Percentiles rank a stretch among this genome's conserved stretches.
These are phyloP conservation scores for Griposia aprilina DNA, from an alignment of 2,888 invertebrate species.

Conservation along the genomic window DNA sequence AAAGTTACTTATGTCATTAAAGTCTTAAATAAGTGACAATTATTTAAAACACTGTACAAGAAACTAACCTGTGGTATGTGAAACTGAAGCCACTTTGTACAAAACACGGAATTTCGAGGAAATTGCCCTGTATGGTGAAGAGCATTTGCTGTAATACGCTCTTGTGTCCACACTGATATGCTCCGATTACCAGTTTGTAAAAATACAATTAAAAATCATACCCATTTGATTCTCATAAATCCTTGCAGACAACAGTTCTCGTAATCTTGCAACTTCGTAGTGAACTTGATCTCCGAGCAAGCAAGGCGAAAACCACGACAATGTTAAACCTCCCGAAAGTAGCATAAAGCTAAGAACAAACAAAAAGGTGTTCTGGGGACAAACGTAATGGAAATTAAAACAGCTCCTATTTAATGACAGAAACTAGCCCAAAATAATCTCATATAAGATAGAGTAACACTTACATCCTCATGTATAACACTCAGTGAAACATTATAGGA, in stretches of 20 bases:
- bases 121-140: background rate
- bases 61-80: background rate
- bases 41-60: background rate
- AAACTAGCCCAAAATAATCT: background rate
- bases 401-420: too few relatives aligned
- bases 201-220: slow-evolving; percentile 45
- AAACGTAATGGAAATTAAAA: slow-evolving; percentile 1
- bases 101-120: background rate
- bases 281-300: slow-evolving; percentile 31
- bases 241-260: slow-evolving; percentile 73
- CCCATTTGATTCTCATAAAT: slow-evolving; percentile 82
- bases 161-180: background rate
- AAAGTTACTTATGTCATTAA: slow-evolving; percentile 49
- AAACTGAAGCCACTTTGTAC: background rate
- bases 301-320: slow-evolving; percentile 39
- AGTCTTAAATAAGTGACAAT: background rate
- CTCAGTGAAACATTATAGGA: background rate
- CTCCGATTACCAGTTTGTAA: too few relatives aligned
- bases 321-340: slow-evolving; percentile 20
- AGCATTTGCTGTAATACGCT: background rate
- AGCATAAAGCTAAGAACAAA: slow-evolving; percentile 8
- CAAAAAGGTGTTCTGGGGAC: background rate
- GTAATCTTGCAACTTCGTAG: slow-evolving; percentile 26
- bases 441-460: background rate
- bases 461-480: slow-evolving; percentile 23